These are phyloP conservation scores for Epinephelus cyanopodus DNA, from an alignment of 2,113 vertebrate genomes.

Conservation along the genomic window DNA sequence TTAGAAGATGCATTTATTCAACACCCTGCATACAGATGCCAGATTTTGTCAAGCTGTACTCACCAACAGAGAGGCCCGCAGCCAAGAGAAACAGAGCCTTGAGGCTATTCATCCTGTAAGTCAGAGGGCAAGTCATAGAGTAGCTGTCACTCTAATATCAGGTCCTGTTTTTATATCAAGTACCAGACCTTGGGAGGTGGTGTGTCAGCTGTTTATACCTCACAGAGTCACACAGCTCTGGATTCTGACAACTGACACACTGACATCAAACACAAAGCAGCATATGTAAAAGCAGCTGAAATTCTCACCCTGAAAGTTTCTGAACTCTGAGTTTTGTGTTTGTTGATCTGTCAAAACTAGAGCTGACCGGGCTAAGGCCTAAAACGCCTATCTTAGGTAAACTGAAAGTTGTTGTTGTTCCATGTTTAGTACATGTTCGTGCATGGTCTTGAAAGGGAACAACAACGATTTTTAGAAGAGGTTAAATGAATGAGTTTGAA, in stretches of 20 bases:
- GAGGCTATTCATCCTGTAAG: conserved; percentile 68
- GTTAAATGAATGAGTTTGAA: too few relatives aligned
- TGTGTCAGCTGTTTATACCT: conserved; percentile 56
- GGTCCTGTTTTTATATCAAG: conserved; percentile 51
- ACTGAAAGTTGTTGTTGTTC: too few relatives aligned
- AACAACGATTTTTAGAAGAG: too few relatives aligned
- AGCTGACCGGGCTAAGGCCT: too few relatives aligned
- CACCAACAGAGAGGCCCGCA: conserved; percentile 66
- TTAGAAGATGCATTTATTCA: background rate
- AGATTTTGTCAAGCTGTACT: conserved; percentile 42
- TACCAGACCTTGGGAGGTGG: background rate
- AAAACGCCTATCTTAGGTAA: too few relatives aligned
- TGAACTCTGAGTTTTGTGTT: background rate
- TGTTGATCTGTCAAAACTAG: background rate
- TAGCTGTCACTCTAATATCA: background rate
- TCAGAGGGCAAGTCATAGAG: background rate
- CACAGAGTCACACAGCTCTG: background rate
- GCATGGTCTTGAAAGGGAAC: too few relatives aligned
- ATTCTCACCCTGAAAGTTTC: too few relatives aligned
- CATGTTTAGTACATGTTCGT: too few relatives aligned
- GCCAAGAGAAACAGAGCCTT: conserved; percentile 59
- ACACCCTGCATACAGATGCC: background rate
- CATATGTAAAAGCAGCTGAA: too few relatives aligned
- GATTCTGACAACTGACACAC: background rate
- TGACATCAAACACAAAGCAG: too few relatives aligned